Evolutionary conservation across 2,888 invertebrate genomes (phyloP), one percentile per base, ranked within the genome.

Genomic region (Leptopterna dolabrata): DNA sequence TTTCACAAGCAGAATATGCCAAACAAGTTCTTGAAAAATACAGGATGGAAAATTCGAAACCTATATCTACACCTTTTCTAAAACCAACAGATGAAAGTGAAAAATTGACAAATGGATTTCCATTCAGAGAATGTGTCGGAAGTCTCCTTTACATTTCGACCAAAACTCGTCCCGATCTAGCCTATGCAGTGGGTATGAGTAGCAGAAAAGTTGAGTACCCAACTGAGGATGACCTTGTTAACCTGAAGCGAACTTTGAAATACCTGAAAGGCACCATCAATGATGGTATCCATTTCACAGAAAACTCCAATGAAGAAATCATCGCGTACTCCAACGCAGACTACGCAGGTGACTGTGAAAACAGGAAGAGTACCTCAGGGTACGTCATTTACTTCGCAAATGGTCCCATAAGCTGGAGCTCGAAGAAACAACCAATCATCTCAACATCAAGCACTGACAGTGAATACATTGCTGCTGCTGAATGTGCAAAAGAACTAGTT

Each of bases 351-450:
- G 88, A 88, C 29, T 14, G 7, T 1, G 41, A 70, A 6, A 76
- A 76, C 29, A 70, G 87, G 29, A 73, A 73, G 16, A 85, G 85
- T 73, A 85, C 71, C 19, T 51, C 85, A 24, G 85, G 85, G 1
- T 85, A 85, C 76, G 30, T 45, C 19, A 76, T 85, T 29, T 85
- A 73, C 76, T 76, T 41, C 27, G 36, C 73, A n/a, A 89, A 89
- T 55, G 90, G 90, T 71, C 90, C 90, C n/a, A 88, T 91, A 1
- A 81, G 76, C 11, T 90, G 90, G 90, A 76, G 88, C 89, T 9
- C 89, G n/a, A n/a, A n/a, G n/a, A n/a, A n/a, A n/a, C n/a, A n/a
- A n/a, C n/a, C n/a, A n/a, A n/a, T n/a, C n/a, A n/a, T n/a, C n/a
- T n/a, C n/a, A n/a, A n/a, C n/a, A n/a, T n/a, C n/a, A n/a, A n/a